phyloP scores from a whole-genome alignment of 2,113 vertebrate genomes.

The Pyrgilauda ruficollis region DNA sequence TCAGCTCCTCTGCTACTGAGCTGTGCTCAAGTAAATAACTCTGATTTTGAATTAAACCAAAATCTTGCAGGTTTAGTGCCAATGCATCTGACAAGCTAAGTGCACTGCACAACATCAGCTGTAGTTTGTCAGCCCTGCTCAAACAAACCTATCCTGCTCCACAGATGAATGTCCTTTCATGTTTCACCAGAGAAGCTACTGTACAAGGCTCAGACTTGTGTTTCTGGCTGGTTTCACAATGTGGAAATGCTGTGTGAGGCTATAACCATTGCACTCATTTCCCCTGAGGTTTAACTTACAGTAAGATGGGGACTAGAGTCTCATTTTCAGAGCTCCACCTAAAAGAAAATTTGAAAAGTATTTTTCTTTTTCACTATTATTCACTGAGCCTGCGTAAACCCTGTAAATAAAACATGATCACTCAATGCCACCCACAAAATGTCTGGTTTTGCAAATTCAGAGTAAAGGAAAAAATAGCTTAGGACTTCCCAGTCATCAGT shows the following conservation, averaged over 20 bases:
- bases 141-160: background rate
- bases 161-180: background rate
- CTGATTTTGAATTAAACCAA: background rate
- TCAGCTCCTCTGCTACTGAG: background rate
- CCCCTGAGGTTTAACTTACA: slow-evolving; percentile 14
- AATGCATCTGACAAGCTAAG: background rate
- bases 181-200: background rate
- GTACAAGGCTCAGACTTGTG: background rate
- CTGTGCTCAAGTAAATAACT: background rate
- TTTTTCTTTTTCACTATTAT: slow-evolving; percentile 52
- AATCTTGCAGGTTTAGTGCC: background rate
- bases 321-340: slow-evolving; percentile 5
- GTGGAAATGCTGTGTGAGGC: background rate
- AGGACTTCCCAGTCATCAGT: slow-evolving; percentile 1
- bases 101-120: background rate
- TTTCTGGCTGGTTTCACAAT: background rate
- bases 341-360: background rate
- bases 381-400: background rate
- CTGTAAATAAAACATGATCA: background rate
- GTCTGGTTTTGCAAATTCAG: slow-evolving; percentile 2
- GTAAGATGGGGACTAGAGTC: background rate
- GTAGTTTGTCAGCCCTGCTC: background rate
- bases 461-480: background rate
- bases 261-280: background rate
- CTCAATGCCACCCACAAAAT: slow-evolving; percentile 19